Evolutionary conservation across 2,888 invertebrate genomes (phyloP).

Genomic region (Synergus laeviventris): DNA sequence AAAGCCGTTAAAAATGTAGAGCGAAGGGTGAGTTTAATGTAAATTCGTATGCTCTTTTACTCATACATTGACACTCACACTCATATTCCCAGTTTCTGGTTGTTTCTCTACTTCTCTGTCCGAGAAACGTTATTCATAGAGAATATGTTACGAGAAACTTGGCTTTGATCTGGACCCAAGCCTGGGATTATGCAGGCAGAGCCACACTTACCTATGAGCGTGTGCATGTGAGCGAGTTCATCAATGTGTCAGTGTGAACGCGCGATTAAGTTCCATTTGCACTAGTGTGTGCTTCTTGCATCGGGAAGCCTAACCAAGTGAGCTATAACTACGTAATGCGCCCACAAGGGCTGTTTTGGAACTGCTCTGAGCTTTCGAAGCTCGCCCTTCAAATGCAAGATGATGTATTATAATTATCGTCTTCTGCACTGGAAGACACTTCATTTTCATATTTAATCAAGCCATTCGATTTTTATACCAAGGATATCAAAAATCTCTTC

Average conservation of each 20-base stretch:
- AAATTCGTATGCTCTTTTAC: slow-evolving; percentile 50
- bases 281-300: slow-evolving; percentile 15
- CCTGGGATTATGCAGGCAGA: slow-evolving; percentile 65
- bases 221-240: slow-evolving; percentile 41
- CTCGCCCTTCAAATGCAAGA: slow-evolving; percentile 10
- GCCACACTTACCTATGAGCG: slow-evolving; percentile 46
- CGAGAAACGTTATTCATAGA: slow-evolving; percentile 68
- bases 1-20: slow-evolving; percentile 17
- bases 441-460: not conserved
- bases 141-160: slow-evolving; percentile 68
- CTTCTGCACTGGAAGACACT: not conserved
- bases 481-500: not conserved
- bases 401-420: slow-evolving; percentile 7
- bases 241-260: slow-evolving; percentile 43
- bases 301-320: slow-evolving; percentile 57
- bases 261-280: slow-evolving; percentile 35
- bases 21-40: slow-evolving; percentile 48
- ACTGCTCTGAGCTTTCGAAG: slow-evolving; percentile 20
- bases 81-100: slow-evolving; percentile 25
- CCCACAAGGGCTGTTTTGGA: slow-evolving; percentile 37
- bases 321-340: slow-evolving; percentile 42
- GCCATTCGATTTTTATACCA: not conserved
- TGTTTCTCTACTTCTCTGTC: slow-evolving; percentile 44
- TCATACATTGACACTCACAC: slow-evolving; percentile 13
- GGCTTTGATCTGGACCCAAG: slow-evolving; percentile 70